phyloP scores from a whole-genome alignment of 2,888 invertebrate genomes.

The Didymodactylos carnosus region DNA sequence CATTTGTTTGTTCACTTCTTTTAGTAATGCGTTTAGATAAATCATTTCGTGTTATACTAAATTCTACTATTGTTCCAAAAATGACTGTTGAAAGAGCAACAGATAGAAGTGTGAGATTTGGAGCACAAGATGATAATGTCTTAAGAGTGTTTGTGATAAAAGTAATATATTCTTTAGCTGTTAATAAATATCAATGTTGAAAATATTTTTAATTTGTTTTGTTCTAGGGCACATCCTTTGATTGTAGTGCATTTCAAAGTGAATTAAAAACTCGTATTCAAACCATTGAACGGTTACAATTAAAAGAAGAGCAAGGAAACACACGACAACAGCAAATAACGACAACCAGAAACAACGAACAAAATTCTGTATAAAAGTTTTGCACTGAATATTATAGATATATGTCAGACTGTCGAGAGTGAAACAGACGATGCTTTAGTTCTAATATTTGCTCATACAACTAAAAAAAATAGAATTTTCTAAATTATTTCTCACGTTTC shows the following conservation, averaged over 20 bases:
- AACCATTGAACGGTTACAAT: neutral
- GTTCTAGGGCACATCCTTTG: neutral
- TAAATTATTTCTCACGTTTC: too few species aligned
- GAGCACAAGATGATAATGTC: slow-evolving; percentile 6
- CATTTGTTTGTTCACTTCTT: neutral
- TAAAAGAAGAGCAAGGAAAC: too few species aligned
- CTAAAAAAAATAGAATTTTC: too few species aligned
- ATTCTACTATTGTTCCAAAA: slow-evolving; percentile 9
- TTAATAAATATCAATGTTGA: too few species aligned
- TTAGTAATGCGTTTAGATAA: slow-evolving; percentile 13
- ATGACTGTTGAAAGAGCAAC: slow-evolving; percentile 9
- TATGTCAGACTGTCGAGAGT: too few species aligned
- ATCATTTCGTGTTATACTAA: slow-evolving; percentile 7
- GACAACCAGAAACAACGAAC: neutral
- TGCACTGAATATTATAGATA: too few species aligned
- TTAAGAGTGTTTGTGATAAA: slow-evolving; percentile 12
- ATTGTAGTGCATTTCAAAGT: neutral
- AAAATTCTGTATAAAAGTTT: too few species aligned
- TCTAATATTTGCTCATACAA: too few species aligned
- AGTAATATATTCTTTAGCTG: neutral
- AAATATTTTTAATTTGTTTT: neutral
- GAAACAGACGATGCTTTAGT: too few species aligned
- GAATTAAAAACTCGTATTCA: neutral
- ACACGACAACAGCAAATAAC: neutral
- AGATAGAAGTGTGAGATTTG: slow-evolving; percentile 4